A percentile compares a stretch with the other conserved stretches of the same genome.
Evolutionary conservation across 2,888 invertebrate species (phyloP).

Genomic region (Lordiphosa fenestrarum): DNA sequence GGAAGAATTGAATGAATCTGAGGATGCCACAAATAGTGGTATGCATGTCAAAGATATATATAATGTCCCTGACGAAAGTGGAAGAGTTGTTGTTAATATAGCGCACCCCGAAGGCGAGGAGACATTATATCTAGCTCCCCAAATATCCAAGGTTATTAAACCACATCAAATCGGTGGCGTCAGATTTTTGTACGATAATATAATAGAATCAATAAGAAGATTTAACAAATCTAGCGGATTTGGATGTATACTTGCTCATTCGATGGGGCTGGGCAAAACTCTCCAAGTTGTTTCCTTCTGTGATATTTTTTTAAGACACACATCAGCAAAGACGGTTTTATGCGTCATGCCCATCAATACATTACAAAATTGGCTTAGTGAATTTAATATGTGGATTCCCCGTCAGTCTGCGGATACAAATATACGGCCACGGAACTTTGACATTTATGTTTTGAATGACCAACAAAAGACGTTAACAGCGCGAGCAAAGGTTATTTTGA

Average conservation of each 20-base stretch:
- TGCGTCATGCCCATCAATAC: constrained; percentile 99
- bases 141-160: constrained; percentile 94
- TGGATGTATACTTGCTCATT: constrained; percentile 98
- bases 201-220: constrained; percentile 94
- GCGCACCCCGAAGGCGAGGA: constrained; percentile 95
- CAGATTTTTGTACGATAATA: constrained; percentile 97
- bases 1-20: constrained; percentile 84
- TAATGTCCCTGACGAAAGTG: constrained; percentile 94
- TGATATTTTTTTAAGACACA: constrained; percentile 96
- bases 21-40: constrained; percentile 94
- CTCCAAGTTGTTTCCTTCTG: constrained; percentile 97
- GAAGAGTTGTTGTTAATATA: constrained; percentile 94
- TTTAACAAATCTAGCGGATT: constrained; percentile 94
- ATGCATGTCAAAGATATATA: constrained; percentile 96
- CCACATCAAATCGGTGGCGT: constrained; percentile 99
- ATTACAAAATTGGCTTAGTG: constrained; percentile 97
- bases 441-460: constrained; percentile 95
- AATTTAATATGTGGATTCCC: constrained; percentile 99
- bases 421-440: constrained; percentile 90
- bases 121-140: constrained; percentile 95
- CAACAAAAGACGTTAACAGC: constrained; percentile 94
- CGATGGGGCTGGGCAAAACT: constrained; percentile 99
- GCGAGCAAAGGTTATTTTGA: constrained; percentile 91
- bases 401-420: constrained; percentile 84
- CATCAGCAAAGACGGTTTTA: constrained; percentile 92